phyloP scores from a whole-genome alignment of 2,797 vertebrate genomes.

The Rousettus madagascariensis region DNA sequence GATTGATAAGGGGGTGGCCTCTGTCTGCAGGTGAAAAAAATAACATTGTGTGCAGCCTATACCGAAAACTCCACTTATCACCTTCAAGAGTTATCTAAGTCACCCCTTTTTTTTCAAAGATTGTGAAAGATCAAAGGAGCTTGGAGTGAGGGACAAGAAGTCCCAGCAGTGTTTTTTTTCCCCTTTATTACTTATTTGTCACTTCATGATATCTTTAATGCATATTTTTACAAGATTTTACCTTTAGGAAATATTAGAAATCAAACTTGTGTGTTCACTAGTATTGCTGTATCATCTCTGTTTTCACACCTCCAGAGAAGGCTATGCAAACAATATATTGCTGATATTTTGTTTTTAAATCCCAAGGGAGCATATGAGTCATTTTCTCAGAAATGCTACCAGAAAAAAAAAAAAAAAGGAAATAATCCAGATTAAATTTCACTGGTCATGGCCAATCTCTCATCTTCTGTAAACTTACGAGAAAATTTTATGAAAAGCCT shows the following conservation, averaged over 20 bases:
- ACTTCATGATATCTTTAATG: neutral
- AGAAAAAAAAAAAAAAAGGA: neutral
- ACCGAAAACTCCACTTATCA: neutral
- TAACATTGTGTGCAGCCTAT: accelerated
- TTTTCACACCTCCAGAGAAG: neutral
- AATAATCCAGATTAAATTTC: neutral
- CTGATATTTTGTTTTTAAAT: neutral
- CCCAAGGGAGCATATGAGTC: neutral
- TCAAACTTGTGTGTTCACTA: neutral
- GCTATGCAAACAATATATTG: neutral
- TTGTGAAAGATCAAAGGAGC: neutral
- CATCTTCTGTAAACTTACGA: neutral
- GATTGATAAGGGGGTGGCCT: neutral
- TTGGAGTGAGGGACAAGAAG: neutral
- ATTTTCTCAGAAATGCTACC: neutral
- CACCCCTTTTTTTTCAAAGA: neutral
- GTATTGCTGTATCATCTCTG: neutral
- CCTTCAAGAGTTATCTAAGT: neutral
- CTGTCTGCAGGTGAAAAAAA: neutral
- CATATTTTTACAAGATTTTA: neutral
- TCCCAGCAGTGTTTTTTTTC: neutral
- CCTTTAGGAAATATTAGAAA: neutral
- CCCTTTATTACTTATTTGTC: neutral
- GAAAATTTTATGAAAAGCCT: neutral
- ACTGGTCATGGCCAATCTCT: neutral